Evolutionary conservation across 2,113 vertebrate species (phyloP).

Genomic region (Actinemys pallida): DNA sequence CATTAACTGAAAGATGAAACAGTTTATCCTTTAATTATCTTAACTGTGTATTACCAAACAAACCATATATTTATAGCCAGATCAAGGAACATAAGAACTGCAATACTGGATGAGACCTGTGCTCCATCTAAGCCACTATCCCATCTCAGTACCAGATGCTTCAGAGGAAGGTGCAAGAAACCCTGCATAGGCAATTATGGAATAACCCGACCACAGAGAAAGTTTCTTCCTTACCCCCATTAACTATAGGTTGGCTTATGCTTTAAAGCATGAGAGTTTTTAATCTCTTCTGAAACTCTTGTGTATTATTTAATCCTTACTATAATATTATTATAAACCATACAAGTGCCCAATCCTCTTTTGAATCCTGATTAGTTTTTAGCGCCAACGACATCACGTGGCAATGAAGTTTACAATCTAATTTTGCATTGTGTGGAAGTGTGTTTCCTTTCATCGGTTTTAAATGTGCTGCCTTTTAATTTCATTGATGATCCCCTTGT

Average conservation of each 20-base stretch:
- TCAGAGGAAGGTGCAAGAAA: slow-evolving; percentile 8
- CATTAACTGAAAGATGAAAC: background rate
- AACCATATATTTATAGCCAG: background rate
- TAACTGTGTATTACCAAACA: background rate
- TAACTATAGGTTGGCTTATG: slow-evolving; percentile 19
- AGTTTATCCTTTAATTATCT: background rate
- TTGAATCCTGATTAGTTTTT: slow-evolving; percentile 23
- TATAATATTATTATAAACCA: slow-evolving; percentile 18
- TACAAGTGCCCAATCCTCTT: background rate
- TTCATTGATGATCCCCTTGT: background rate
- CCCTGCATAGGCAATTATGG: background rate
- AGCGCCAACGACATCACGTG: background rate
- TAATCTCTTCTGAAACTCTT: background rate
- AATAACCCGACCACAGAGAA: background rate
- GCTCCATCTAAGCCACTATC: background rate
- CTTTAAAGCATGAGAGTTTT: background rate
- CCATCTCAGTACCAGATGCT: background rate
- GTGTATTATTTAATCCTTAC: slow-evolving; percentile 31
- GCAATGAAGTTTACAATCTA: background rate
- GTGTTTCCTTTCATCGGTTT: background rate
- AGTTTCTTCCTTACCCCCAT: background rate
- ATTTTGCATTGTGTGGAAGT: background rate
- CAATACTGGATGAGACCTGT: background rate
- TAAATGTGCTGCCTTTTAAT: background rate
- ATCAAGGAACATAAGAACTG: slow-evolving; percentile 13